Evolutionary conservation across 2,888 invertebrate species (phyloP).

Genomic region (Orgyia antiqua): DNA sequence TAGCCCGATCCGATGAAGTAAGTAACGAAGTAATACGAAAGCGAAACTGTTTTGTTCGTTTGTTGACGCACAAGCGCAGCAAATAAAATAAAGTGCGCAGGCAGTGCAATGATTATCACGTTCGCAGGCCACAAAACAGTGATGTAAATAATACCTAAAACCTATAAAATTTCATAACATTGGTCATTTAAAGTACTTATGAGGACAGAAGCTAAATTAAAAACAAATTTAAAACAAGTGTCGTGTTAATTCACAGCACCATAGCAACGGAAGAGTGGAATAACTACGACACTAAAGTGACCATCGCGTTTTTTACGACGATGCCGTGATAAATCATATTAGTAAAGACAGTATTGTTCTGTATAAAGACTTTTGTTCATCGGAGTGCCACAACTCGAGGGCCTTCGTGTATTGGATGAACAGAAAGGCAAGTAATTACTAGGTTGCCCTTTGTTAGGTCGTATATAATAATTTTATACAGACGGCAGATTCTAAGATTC

Average conservation of each 20-base stretch:
- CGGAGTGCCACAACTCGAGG: conserved; percentile 57
- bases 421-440: conserved; percentile 66
- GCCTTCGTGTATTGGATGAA: conserved; percentile 71
- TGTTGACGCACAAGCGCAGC: conserved; percentile 74
- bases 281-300: conserved; percentile 62
- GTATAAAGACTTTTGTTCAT: conserved; percentile 44
- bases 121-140: conserved; percentile 65
- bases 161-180: conserved; percentile 53
- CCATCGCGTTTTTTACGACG: conserved; percentile 53
- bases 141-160: conserved; percentile 67
- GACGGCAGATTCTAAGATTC: conserved; percentile 33
- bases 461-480: conserved; percentile 42
- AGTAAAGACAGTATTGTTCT: conserved; percentile 35
- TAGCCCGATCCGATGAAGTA: conserved; percentile 24
- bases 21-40: conserved; percentile 9
- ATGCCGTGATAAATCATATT: conserved; percentile 52
- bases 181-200: conserved; percentile 41
- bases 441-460: conserved; percentile 49
- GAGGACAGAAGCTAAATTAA: conserved; percentile 17
- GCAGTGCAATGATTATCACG: conserved; percentile 72
- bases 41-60: conserved; percentile 38
- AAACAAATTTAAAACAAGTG: conserved; percentile 30
- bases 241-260: conserved; percentile 48
- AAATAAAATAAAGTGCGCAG: conserved; percentile 68
- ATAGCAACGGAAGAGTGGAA: conserved; percentile 58